Base-by-base conservation (phyloP, 92 coral and sea anemone species). In the Porites cylindrica region DNA sequence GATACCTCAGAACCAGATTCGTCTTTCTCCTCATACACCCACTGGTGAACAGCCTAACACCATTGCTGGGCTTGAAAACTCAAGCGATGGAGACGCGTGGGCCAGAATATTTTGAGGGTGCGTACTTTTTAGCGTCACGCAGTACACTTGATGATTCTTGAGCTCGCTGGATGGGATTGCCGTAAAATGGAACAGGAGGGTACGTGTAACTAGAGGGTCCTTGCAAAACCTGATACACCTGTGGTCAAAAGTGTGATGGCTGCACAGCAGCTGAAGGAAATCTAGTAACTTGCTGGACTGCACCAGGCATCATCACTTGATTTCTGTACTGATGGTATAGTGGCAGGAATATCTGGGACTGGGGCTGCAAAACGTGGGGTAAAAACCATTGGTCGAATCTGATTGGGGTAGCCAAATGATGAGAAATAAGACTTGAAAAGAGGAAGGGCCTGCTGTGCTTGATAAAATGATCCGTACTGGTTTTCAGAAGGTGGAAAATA, bases 261-360 rank as follows among this genome's bases (percentile, higher is more conserved):
- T 90, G 82, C 66, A 85, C 50, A 20, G 78, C 18, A 18, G 69
- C 12, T 12, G 81, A 32, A 12, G 80, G 80, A 83, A 75, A 65
- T 14, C 79, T 80, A 9, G 66, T 38, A 74, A 52, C 54, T 20
- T 70, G 38, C 12, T 60, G 72, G 5, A 23, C 47, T 20, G 77
- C 19, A 54, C 61, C 74, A n/a, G 87, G 47, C 64, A 83, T 60
- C 80, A 83, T 16, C 71, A 73, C 17, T 61, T 72, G 87, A 83
- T 73, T 72, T 83, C 87, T 83, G 80, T 73, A 72, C 73, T 83
- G 87, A 14, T 38, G 78, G 63, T 74, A 72, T 16, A 80, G 87
- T 7, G 87, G 43, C 72, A 72, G 8, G 19, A 73, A 50, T 7
- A 75, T 73, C 13, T 83, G 80, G n/a, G 61, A 80, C 29, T 63